Evolutionary conservation across 2,888 invertebrate species (phyloP).

Genomic region (Sylvicola fuscatus): DNA sequence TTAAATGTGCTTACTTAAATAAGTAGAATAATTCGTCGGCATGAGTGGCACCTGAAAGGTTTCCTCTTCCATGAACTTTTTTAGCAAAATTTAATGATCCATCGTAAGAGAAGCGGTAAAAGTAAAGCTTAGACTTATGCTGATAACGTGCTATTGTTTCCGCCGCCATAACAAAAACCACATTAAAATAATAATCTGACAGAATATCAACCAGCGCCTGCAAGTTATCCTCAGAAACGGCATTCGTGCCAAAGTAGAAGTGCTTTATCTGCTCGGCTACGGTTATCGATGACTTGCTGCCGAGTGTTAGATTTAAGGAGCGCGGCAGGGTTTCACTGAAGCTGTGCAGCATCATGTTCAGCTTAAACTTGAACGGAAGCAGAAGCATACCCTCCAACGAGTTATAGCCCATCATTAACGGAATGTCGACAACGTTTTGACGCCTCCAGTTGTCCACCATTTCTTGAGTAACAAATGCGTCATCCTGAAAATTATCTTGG

Average conservation of each 20-base stretch:
- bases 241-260: conserved; percentile 27
- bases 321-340: conserved; percentile 17
- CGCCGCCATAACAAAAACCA: neutral
- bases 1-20: conserved; percentile 19
- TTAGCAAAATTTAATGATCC: conserved; percentile 33
- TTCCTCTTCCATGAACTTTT: conserved; percentile 19
- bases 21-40: conserved; percentile 38
- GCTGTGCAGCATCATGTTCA: conserved; percentile 15
- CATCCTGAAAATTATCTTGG: no score
- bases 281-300: conserved; percentile 10
- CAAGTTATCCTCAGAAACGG: conserved; percentile 20
- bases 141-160: neutral
- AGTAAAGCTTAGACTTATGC: conserved; percentile 26
- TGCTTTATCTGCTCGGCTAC: conserved; percentile 15
- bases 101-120: conserved; percentile 35
- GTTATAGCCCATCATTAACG: conserved; percentile 31
- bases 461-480: no score
- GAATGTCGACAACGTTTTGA: conserved; percentile 17
- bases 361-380: conserved; percentile 11
- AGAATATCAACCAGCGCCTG: conserved; percentile 27
- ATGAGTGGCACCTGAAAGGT: conserved; percentile 32
- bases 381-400: conserved; percentile 31
- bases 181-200: conserved; percentile 24
- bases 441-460: no score
- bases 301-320: conserved; percentile 10